A percentile compares a stretch with the other conserved stretches of the same genome.
These are phyloP conservation scores for Sycophila texana DNA, from an alignment of 2,888 invertebrate genomes.

Conservation along the genomic window DNA sequence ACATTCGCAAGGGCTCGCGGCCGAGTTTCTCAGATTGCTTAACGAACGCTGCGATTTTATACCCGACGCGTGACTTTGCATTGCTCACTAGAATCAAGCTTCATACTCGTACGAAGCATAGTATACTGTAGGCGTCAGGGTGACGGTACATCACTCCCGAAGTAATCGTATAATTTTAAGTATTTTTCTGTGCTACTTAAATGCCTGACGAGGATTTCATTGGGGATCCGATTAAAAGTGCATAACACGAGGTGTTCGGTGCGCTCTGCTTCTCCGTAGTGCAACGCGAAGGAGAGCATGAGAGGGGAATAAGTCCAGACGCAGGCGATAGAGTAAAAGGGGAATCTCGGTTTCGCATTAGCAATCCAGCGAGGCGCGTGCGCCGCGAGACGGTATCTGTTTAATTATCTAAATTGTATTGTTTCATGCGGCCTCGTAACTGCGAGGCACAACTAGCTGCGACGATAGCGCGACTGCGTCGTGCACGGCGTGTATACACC, in stretches of 20 bases:
- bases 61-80: background rate
- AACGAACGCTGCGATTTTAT: slow-evolving; percentile 29
- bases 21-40: slow-evolving; percentile 24
- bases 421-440: slow-evolving; percentile 56
- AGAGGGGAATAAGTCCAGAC: background rate
- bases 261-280: background rate
- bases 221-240: background rate
- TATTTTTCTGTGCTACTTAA: background rate
- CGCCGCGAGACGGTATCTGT: slow-evolving; percentile 63
- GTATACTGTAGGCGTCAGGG: no score
- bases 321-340: slow-evolving; percentile 14
- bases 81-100: background rate
- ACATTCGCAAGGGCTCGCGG: slow-evolving; percentile 45
- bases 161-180: no score
- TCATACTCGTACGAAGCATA: no score
- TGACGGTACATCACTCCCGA: no score
- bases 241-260: background rate
- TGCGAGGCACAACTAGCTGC: slow-evolving; percentile 31
- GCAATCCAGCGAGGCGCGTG: slow-evolving; percentile 42
- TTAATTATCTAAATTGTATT: slow-evolving; percentile 70
- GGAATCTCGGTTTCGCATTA: slow-evolving; percentile 62
- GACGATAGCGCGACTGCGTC: slow-evolving; percentile 23
- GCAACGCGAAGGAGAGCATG: background rate
- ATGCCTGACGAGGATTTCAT: background rate
- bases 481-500: slow-evolving; percentile 26